phyloP scores from a whole-genome alignment of 1,140 invertebrate species.

The Capitella teleta region DNA sequence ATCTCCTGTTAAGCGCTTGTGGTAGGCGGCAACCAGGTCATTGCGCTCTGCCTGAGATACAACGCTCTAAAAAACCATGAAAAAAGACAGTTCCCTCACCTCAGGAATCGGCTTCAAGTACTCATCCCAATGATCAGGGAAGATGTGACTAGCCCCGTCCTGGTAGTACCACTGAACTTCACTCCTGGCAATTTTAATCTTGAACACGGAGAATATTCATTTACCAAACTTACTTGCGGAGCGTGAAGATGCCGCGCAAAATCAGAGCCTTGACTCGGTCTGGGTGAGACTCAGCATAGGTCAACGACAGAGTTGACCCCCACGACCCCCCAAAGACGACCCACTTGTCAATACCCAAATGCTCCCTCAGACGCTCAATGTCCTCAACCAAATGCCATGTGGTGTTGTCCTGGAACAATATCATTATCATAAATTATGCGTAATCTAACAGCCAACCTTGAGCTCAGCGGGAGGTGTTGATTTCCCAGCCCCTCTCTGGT shows the following conservation, averaged over 20 bases:
- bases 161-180: slow-evolving; percentile 41
- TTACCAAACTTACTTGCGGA: slow-evolving; percentile 19
- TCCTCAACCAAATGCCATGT: slow-evolving; percentile 39
- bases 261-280: slow-evolving; percentile 33
- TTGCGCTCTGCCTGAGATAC: slow-evolving; percentile 25
- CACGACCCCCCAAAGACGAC: slow-evolving; percentile 40
- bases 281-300: slow-evolving; percentile 35
- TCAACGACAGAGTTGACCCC: slow-evolving; percentile 35
- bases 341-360: slow-evolving; percentile 35
- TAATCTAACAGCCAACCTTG: too few relatives aligned
- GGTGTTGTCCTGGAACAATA: slow-evolving; percentile 30
- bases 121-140: slow-evolving; percentile 35
- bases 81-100: slow-evolving; percentile 16
- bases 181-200: not conserved
- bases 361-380: slow-evolving; percentile 34
- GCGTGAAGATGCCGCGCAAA: slow-evolving; percentile 35
- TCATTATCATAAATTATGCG: not conserved
- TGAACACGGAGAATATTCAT: not conserved
- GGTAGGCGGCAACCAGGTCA: slow-evolving; percentile 34
- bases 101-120: slow-evolving; percentile 34
- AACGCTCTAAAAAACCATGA: not conserved
- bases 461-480: slow-evolving; percentile 35
- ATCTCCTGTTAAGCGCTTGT: slow-evolving; percentile 30
- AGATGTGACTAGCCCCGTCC: slow-evolving; percentile 33
- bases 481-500: slow-evolving; percentile 38